These are phyloP conservation scores for Mystacornis crossleyi DNA, from an alignment of 2,113 vertebrate species.

Conservation along the genomic window DNA sequence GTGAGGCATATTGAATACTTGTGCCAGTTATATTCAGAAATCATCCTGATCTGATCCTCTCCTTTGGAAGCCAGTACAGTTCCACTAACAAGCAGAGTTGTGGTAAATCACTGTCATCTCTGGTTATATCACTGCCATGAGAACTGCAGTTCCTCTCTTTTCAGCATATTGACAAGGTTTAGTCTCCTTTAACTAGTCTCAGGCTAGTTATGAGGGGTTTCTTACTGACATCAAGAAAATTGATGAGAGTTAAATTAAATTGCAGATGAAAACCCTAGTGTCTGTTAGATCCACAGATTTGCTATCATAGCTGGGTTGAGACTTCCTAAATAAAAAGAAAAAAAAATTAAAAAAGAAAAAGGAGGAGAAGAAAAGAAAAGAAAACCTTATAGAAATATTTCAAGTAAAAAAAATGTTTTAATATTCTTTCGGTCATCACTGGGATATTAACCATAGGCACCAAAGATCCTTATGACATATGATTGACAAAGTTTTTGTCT, in stretches of 20 bases:
- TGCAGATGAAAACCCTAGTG: not conserved
- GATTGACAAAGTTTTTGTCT: not conserved
- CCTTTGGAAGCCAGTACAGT: not conserved
- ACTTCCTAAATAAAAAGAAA: not conserved
- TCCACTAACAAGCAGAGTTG: accelerated
- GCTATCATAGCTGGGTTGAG: not conserved
- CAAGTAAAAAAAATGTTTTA: not conserved
- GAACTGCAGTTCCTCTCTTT: not conserved
- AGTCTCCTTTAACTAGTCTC: not conserved
- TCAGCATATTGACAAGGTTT: not conserved
- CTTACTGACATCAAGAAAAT: not conserved
- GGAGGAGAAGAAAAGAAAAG: accelerated
- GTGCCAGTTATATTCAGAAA: not conserved
- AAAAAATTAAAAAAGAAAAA: no score
- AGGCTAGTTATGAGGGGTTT: not conserved
- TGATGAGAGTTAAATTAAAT: not conserved
- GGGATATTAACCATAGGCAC: not conserved
- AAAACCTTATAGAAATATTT: not conserved
- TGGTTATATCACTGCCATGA: not conserved
- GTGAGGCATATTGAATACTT: not conserved
- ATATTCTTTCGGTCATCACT: not conserved
- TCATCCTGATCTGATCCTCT: not conserved
- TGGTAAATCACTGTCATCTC: not conserved
- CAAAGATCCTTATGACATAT: not conserved
- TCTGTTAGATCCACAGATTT: not conserved